Percentiles rank a stretch among this genome's conserved stretches.
These are phyloP conservation scores for Drosophila nr. perissopoda DNA, from an alignment of 2,888 invertebrate species.

Conservation along the genomic window DNA sequence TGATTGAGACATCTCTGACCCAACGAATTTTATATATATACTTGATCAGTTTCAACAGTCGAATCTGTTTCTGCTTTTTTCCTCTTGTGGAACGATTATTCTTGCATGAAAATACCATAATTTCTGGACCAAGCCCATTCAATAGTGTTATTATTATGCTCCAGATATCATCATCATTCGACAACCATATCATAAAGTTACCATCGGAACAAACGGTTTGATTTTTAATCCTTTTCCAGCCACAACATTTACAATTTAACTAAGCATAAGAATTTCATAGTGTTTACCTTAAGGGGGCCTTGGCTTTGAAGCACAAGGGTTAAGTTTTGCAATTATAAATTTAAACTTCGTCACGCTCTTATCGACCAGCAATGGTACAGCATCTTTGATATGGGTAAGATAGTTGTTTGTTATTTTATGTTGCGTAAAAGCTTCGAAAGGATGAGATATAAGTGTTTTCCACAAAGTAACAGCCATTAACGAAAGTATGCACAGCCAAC, in stretches of 20 bases:
- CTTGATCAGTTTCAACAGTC: neutral
- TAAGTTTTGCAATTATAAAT: neutral
- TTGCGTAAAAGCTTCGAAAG: conserved; percentile 18
- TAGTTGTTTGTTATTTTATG: conserved; percentile 5
- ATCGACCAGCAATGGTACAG: neutral
- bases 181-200: neutral
- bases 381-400: neutral
- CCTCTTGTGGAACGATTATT: neutral
- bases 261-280: neutral
- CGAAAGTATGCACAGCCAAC: conserved; percentile 19
- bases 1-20: neutral
- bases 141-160: conserved; percentile 6
- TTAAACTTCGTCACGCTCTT: neutral
- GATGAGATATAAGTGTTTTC: conserved; percentile 5
- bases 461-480: conserved; percentile 40
- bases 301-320: neutral
- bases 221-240: neutral
- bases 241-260: neutral
- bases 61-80: neutral
- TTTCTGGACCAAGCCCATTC: too few relatives aligned
- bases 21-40: neutral
- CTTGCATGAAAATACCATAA: too few relatives aligned
- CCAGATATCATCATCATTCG: neutral
- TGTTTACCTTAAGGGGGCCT: neutral
- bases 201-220: neutral